These are phyloP conservation scores for Hyphantria cunea DNA, from an alignment of 1,140 invertebrate genomes.

Conservation along the genomic window DNA sequence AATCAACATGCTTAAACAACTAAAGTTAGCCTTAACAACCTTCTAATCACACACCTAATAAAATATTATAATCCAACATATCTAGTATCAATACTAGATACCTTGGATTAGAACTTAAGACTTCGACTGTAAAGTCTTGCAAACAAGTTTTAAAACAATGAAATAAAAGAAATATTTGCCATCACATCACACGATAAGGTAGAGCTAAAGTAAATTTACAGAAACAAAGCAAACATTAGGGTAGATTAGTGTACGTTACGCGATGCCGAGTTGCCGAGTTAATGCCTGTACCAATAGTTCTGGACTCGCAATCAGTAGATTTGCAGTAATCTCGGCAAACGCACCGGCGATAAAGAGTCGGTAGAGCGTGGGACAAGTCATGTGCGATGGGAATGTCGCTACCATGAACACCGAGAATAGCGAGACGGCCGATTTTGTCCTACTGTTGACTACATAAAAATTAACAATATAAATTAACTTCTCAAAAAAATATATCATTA, in stretches of 20 bases:
- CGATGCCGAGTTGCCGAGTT: conserved; percentile 38
- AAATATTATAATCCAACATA: neutral
- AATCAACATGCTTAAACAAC: too few species aligned
- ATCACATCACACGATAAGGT: conserved; percentile 28
- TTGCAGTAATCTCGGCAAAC: conserved; percentile 63
- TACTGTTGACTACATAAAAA: too few species aligned
- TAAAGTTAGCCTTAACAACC: too few species aligned
- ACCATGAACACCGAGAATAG: too few species aligned
- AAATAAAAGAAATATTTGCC: conserved; percentile 30
- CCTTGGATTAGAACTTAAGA: neutral
- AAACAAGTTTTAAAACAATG: conserved; percentile 19
- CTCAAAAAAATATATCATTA: too few species aligned
- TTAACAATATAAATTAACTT: too few species aligned
- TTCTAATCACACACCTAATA: too few species aligned
- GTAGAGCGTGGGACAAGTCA: conserved; percentile 25
- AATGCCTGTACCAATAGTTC: conserved; percentile 59
- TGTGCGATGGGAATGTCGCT: neutral
- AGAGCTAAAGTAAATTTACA: conserved; percentile 46
- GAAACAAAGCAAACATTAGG: conserved; percentile 59
- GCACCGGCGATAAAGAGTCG: conserved; percentile 48
- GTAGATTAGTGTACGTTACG: conserved; percentile 50
- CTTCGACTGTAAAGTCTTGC: neutral
- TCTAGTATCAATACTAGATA: neutral
- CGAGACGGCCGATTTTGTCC: too few species aligned
- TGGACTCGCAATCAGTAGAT: conserved; percentile 56